Conservation (phyloP, 2,113 vertebrate species). For the Leptosomus discolor region DNA sequence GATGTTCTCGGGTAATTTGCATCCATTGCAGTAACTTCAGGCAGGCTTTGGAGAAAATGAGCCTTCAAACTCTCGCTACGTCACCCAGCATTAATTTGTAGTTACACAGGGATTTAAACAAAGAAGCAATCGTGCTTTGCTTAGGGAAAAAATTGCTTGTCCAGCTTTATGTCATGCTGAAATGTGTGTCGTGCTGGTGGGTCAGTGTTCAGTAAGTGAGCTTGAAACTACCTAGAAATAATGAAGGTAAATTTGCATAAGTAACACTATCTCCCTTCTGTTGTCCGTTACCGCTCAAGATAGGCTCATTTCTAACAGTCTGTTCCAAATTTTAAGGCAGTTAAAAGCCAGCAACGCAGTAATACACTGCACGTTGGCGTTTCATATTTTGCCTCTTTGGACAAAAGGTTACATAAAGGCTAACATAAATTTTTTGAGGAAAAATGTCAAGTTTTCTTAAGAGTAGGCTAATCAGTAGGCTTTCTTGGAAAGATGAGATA, state of each 20-base stretch:
- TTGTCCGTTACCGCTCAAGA: not conserved
- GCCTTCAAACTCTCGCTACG: not conserved
- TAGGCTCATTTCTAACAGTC: not conserved
- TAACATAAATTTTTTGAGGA: not conserved
- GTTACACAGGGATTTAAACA: not conserved
- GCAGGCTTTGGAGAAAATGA: not conserved
- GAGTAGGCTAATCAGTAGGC: not conserved
- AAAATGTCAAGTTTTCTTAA: not conserved
- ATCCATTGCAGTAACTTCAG: not conserved
- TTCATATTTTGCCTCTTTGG: not conserved
- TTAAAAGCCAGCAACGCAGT: too few relatives aligned
- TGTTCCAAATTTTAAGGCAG: not conserved
- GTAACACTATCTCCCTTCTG: not conserved
- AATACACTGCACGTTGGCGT: fast-evolving
- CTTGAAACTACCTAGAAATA: not conserved
- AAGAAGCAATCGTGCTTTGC: not conserved
- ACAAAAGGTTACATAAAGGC: not conserved
- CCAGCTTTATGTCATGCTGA: not conserved
- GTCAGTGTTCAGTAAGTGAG: not conserved
- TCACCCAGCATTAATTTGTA: not conserved
- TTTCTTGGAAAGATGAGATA: not conserved
- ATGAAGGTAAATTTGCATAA: not conserved
- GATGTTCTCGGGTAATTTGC: not conserved
- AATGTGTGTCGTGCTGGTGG: not conserved
- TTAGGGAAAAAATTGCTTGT: not conserved